Base-by-base conservation (phyloP, 2,888 invertebrate genomes). In the Chymomyza caudatula region DNA sequence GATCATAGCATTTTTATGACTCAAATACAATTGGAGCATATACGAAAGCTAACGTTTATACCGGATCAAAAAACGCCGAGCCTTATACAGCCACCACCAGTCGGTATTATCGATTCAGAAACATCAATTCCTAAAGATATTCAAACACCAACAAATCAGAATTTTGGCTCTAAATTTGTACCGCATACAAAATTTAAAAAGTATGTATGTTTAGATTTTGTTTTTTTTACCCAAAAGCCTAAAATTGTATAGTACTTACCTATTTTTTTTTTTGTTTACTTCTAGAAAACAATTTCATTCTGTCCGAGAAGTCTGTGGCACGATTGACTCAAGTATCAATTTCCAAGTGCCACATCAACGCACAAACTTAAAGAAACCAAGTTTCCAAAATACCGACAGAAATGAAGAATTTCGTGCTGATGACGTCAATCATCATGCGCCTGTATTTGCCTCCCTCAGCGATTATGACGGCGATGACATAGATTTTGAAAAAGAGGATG, bases 1-100 rank as follows among this genome's bases (percentile, higher is more conserved):
- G 90, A 90, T 67, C 86, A 80, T 23, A 86, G 88, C 60, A 80
- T 87, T 43, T 87, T 89, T 67, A 85, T 89, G 67, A 90, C 90
- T 47, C 85, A 88, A 74, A 90, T 90, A 64, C 87, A 88, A 65
- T 64, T 90, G 74, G 90, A 90, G 67, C 90, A 90, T 60, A 89
- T 86, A 23, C 83, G 90, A 54, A 89, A 88, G 60, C 79, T 87
- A 37, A 78, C 88, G 13, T 89, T 86, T 37, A 67, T 89, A 64
- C 69, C 81, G n/a, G 78, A 84, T 23, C 81, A 76, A 25, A 64
- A 69, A 25, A 52, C 68, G 4, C 65, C 78, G 54, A 51, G 60
- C 22, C 19, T 68, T 0, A 47, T 73, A 53, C 49, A 49, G 29
- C 37, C 67, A 2, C 59, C 69, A 37, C 60, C 23, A n/a, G 23